phyloP scores from a whole-genome alignment of 2,797 vertebrate species.

The Pachyuromys duprasi region DNA sequence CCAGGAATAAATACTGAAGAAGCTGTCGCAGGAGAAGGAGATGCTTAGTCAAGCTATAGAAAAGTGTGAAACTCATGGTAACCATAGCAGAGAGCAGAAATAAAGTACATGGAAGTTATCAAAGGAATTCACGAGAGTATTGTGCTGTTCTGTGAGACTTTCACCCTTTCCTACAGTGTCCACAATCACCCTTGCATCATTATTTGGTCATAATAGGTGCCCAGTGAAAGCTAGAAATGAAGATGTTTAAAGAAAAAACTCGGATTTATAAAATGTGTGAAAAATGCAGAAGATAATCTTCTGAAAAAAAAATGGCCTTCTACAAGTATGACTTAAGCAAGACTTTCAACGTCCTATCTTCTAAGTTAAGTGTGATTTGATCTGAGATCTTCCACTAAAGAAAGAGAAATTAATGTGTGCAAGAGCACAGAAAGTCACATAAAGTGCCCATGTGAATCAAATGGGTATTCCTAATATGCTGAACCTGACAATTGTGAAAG shows the following conservation, averaged over 20 bases:
- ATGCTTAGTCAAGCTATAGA: background rate
- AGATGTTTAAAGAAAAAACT: background rate
- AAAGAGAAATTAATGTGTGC: background rate
- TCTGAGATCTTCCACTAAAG: background rate
- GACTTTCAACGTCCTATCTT: background rate
- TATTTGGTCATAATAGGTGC: background rate
- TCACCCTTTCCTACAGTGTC: background rate
- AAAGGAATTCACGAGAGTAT: background rate
- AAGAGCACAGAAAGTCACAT: background rate
- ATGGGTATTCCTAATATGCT: background rate
- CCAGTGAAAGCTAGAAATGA: background rate
- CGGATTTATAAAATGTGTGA: background rate
- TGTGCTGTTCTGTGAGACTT: background rate
- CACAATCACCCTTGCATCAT: fast-evolving
- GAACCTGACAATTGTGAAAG: background rate
- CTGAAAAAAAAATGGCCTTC: background rate
- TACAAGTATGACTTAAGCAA: background rate
- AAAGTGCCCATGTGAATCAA: background rate
- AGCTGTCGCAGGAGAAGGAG: background rate
- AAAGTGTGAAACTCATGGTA: background rate
- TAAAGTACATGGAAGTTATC: background rate
- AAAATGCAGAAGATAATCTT: background rate
- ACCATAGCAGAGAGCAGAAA: background rate
- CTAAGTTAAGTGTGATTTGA: background rate
- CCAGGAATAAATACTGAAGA: background rate